Evolutionary conservation across 2,113 vertebrate species (phyloP).

Genomic region (Pimephales promelas): DNA sequence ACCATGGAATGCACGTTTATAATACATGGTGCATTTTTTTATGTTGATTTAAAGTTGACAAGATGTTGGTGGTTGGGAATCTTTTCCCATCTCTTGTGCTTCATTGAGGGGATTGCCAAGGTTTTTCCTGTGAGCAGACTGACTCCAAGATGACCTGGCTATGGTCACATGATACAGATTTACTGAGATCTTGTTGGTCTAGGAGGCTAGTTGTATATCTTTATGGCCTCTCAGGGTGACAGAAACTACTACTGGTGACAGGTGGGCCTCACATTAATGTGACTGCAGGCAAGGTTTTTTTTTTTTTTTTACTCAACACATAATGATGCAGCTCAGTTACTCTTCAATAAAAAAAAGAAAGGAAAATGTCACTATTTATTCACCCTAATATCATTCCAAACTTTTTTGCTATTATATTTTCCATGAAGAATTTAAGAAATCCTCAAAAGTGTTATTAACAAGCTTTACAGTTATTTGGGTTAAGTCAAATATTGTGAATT

Average conservation of each 20-base stretch:
- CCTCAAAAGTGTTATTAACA: neutral
- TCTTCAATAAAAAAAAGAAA: neutral
- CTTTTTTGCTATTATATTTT: neutral
- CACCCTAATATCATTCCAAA: neutral
- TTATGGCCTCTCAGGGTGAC: constrained; percentile 22
- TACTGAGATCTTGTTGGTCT: constrained; percentile 39
- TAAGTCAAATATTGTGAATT: neutral
- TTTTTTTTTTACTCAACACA: no score
- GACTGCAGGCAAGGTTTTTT: neutral
- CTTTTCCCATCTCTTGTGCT: constrained; percentile 26
- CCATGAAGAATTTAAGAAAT: neutral
- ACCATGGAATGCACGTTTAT: neutral
- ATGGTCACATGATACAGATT: constrained; percentile 28
- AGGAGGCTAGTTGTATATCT: constrained; percentile 33
- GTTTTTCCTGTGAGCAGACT: constrained; percentile 18
- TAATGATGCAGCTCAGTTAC: neutral
- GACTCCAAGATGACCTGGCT: constrained; percentile 35
- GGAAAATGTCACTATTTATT: neutral
- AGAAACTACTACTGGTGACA: constrained; percentile 34
- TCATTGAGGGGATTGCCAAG: constrained; percentile 38
- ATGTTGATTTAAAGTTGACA: constrained; percentile 24
- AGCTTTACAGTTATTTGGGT: neutral
- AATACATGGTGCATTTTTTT: neutral
- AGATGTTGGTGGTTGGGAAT: constrained; percentile 27
- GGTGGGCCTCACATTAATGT: constrained; percentile 31